Evolutionary conservation across 2,113 vertebrate genomes (phyloP), one percentile per base, ranked within the genome.

Genomic region (Silurus glanis): DNA sequence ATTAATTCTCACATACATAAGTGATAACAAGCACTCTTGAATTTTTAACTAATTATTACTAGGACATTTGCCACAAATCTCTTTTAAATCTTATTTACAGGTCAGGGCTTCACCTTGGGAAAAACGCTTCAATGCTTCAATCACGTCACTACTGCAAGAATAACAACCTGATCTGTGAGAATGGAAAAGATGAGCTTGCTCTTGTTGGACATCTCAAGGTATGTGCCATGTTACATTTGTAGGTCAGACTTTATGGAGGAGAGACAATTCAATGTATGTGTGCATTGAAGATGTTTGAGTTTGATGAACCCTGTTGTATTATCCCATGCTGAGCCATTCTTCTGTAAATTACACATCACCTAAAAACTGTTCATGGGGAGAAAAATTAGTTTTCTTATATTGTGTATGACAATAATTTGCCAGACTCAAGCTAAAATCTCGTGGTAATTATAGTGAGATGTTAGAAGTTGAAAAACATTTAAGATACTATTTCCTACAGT

Each of bases 11-110:
- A 56, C 64, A 84, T 58, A 72, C 83, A 86, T 72, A 82, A 85
- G 61, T 86, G 79, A 89, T 79, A 87, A 80, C 80, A 80, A 74
- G 84, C 86, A 17, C 59, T 76, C 45, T 53, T 72, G 28, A 87
- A 90, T 82, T 84, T 84, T 83, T 58, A 90, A 78, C 66, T 78
- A 86, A 85, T 79, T 66, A 66, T 53, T 58, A 21, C 14, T 5
- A 12, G 14, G 21, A 66, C 58, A 28, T 87, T 25, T 69, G 25
- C 28, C 14, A 37, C 67, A 71, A 80, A 87, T 88, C 10, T 66
- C 86, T 28, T 86, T 85, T 80, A 66, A 66, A 64, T 83, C 23
- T 83, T 79, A 66, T 89, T 85, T 82, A 82, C 74, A 51, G 56
- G 80, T 72, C 45, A 61, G 62, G 69, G 56, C 59, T 14, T 56